Percentiles rank a stretch among this genome's conserved stretches.
Evolutionary conservation across 2,888 invertebrate species (phyloP).

Genomic region (Chamaedrilus cognettii): DNA sequence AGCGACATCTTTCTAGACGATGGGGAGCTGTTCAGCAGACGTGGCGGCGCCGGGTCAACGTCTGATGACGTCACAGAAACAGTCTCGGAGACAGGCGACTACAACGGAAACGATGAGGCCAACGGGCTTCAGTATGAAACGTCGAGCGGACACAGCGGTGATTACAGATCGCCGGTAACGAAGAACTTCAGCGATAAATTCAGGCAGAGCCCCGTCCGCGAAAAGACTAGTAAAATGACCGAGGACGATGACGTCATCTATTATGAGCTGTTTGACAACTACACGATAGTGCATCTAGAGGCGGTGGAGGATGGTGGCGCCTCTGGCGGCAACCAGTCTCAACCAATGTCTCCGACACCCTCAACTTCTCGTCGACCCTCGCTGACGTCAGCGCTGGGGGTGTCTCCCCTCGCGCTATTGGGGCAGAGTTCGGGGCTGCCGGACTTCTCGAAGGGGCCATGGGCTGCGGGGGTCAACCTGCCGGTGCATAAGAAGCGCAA

Average conservation of each 20-base stretch:
- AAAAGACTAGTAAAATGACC: no score
- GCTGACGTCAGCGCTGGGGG: background rate
- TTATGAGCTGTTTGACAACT: conserved; percentile 27
- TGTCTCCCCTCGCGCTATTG: background rate
- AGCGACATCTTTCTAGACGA: no score
- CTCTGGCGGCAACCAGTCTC: background rate
- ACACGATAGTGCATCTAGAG: conserved; percentile 22
- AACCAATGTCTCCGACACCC: background rate
- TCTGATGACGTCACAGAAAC: no score
- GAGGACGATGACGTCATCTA: conserved; percentile 18
- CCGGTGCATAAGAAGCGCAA: conserved; percentile 22
- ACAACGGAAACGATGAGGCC: no score
- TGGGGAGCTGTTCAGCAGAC: no score
- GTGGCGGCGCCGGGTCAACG: no score
- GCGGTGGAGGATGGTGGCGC: background rate
- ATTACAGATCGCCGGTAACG: background rate
- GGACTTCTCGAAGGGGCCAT: background rate
- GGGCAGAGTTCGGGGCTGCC: background rate
- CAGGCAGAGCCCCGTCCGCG: background rate
- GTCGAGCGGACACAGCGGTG: background rate
- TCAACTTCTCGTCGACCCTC: background rate
- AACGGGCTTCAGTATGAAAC: no score
- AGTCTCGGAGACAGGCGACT: no score
- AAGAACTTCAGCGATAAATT: background rate
- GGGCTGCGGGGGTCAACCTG: conserved; percentile 5